phyloP scores from a whole-genome alignment of 2,797 vertebrate genomes.

The Triplophysa yarkandensis region DNA sequence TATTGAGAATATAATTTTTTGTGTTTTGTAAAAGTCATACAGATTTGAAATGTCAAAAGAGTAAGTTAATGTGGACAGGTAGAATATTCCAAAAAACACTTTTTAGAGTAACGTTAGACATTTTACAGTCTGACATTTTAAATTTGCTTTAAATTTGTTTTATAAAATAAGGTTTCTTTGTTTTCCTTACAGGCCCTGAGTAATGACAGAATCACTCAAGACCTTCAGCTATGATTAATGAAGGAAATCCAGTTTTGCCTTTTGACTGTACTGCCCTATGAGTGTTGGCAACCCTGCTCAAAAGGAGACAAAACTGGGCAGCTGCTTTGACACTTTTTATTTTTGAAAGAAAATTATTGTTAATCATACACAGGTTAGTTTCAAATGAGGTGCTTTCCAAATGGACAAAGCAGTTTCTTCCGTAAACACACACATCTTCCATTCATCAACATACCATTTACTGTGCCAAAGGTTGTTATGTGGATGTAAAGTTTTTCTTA shows the following conservation, averaged over 20 bases:
- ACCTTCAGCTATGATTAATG: conserved; percentile 20
- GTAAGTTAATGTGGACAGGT: no score
- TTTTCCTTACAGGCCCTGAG: conserved; percentile 46
- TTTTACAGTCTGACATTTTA: no score
- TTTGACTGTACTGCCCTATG: conserved; percentile 31
- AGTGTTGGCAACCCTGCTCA: conserved; percentile 2
- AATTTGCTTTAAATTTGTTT: no score
- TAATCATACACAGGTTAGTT: neutral
- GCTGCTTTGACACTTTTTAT: neutral
- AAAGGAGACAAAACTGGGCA: conserved; percentile 3
- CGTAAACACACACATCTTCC: neutral
- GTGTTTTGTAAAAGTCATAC: no score
- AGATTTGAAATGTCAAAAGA: no score
- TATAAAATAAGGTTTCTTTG: conserved; percentile 2
- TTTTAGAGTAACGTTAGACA: no score
- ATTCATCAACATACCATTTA: neutral
- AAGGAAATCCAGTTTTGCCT: conserved; percentile 18
- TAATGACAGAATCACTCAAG: neutral
- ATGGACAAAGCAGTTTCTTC: neutral
- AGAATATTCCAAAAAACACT: no score
- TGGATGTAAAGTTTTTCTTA: neutral
- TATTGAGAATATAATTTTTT: no score
- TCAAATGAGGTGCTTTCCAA: neutral
- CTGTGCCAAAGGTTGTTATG: neutral
- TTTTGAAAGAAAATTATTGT: conserved; percentile 19